phyloP scores from a whole-genome alignment of 2,113 vertebrate genomes.

The Caretta caretta region DNA sequence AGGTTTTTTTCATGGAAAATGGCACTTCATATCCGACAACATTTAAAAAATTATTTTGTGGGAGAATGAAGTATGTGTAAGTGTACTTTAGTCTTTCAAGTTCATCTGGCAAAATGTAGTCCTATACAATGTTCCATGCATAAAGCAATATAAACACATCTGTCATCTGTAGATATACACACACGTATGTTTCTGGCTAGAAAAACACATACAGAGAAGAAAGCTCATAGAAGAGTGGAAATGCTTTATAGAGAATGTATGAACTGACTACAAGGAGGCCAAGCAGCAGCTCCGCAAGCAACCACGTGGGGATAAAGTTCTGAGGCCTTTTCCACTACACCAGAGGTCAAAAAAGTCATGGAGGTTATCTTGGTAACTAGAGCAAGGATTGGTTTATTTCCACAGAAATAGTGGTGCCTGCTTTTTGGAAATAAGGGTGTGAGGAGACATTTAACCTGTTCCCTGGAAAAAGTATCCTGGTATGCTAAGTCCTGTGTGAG shows the following conservation, averaged over 20 bases:
- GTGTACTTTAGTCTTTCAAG: not conserved
- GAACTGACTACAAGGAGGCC: not conserved
- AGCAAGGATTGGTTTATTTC: not conserved
- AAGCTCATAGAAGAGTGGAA: not conserved
- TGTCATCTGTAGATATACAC: not conserved
- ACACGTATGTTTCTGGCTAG: not conserved
- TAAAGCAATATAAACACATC: conserved; percentile 28
- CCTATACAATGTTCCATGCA: not conserved
- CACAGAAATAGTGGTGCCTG: not conserved
- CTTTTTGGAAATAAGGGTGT: not conserved
- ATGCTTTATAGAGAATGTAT: not conserved
- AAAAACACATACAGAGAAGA: not conserved
- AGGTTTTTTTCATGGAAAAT: conserved; percentile 11
- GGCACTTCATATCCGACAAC: not conserved
- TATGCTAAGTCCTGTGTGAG: not conserved
- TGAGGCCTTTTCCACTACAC: not conserved
- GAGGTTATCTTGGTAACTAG: not conserved
- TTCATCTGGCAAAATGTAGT: not conserved
- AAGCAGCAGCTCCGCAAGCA: fast-evolving
- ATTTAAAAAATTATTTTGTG: conserved; percentile 4
- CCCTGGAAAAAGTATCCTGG: not conserved
- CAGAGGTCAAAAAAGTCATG: not conserved
- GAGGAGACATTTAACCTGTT: not conserved
- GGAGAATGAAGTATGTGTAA: not conserved
- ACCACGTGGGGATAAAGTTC: not conserved